Base-by-base conservation (phyloP, 2,113 vertebrate genomes). In the Gymnorhina tibicen region DNA sequence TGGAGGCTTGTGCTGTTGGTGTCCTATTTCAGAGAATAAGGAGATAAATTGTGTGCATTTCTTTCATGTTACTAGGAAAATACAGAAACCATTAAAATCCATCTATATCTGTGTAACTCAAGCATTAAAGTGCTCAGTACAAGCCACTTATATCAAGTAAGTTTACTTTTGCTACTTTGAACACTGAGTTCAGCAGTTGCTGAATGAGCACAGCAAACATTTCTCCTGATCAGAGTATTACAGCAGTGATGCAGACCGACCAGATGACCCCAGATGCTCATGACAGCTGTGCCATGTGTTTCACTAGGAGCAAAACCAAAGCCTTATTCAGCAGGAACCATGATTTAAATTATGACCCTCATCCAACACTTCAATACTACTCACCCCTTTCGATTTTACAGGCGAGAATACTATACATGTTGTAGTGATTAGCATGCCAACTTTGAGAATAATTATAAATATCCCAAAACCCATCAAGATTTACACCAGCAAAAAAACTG, bases 331-430 rank as follows among this genome's bases (percentile, higher is more conserved):
- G 27, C 37, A 73, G 28, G 33, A 86, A 62, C 11, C 8, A 89
- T 23, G 20, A 56, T 32, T 79, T 66, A 50, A 77, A 53, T 75
- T 41, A 82, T 10, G 22, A 67, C 24, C 30, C 37, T 78, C 64
- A 74, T 41, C 32, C 77, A 73, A 55, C 27, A n/a, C 21, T 32
- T 32, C 17, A 47, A 39, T 33, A 44, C 21, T 47, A 96, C 98
- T 97, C 98, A 99, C 99, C 99, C 22, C 98, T 97, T 96, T 99
- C 99, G 4, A 99, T 98, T 97, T 99, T 99, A 97, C 99, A 99
- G 96, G 98, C 97, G 16, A 99, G 98, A 77, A 99, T 98, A 76
- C 98, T 98, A 64, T 96, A 98, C 83, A 99, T 98, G 42, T 98
- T 98, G 96, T 99, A 99, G 52, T 95, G 91, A 24, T 89, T 73